phyloP scores from a whole-genome alignment of 2,113 vertebrate species.

The Brachirus orientalis region DNA sequence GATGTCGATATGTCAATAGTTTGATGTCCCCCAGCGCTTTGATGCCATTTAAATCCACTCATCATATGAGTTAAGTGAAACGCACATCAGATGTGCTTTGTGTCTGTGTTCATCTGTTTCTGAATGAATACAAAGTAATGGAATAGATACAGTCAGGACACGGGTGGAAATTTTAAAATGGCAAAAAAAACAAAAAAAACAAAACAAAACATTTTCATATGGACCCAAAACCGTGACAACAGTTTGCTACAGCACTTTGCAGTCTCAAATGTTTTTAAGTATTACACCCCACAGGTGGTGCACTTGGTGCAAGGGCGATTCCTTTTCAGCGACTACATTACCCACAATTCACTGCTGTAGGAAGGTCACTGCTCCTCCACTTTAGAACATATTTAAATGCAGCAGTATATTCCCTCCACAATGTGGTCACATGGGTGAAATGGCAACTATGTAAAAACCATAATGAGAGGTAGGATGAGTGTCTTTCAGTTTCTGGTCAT shows the following conservation, averaged over 20 bases:
- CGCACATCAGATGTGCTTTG: slow-evolving; percentile 26
- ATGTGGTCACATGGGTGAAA: slow-evolving; percentile 38
- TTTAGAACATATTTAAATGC: slow-evolving; percentile 22
- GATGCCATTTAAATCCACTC: slow-evolving; percentile 26
- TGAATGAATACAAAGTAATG: slow-evolving; percentile 22
- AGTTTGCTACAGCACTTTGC: slow-evolving; percentile 17
- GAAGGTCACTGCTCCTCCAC: slow-evolving; percentile 27
- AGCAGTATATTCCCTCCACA: slow-evolving; percentile 13
- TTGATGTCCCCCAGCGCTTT: slow-evolving; percentile 29
- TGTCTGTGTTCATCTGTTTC: slow-evolving; percentile 7
- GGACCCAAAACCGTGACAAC: slow-evolving; percentile 16
- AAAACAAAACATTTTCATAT: background rate
- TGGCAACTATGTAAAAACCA: slow-evolving; percentile 45
- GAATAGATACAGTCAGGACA: slow-evolving; percentile 3
- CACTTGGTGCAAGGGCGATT: slow-evolving; percentile 31
- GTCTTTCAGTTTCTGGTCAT: slow-evolving; percentile 68
- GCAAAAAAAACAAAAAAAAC: background rate
- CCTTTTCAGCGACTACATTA: slow-evolving; percentile 26
- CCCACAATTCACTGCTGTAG: slow-evolving; percentile 21
- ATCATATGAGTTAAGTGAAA: slow-evolving; percentile 6
- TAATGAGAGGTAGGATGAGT: slow-evolving; percentile 77
- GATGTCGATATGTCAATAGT: slow-evolving; percentile 38
- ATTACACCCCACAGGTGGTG: slow-evolving; percentile 36
- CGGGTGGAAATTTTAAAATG: slow-evolving; percentile 1
- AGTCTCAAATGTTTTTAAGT: slow-evolving; percentile 10